Percentiles rank a stretch among this genome's conserved stretches.
Conservation (phyloP, 2,888 invertebrate species). For the Calameuta pallipes region DNA sequence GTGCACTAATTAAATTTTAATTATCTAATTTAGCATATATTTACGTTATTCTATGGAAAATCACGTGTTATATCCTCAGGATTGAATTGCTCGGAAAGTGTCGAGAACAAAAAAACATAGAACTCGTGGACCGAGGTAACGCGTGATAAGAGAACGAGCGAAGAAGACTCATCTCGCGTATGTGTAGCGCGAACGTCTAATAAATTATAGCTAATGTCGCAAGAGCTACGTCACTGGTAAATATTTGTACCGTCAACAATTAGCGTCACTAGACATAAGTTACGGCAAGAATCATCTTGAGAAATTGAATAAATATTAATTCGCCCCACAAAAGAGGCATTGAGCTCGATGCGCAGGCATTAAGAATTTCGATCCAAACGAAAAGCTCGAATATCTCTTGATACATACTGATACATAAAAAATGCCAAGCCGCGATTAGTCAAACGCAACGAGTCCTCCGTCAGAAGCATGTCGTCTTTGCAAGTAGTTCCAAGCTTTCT, state of each 20-base stretch:
- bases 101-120: too few relatives aligned
- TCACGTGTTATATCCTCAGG: too few relatives aligned
- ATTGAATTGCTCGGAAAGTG: too few relatives aligned
- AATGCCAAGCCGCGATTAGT: neutral
- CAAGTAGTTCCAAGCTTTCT: constrained; percentile 16
- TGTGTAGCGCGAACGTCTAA: neutral
- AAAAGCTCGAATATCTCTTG: neutral
- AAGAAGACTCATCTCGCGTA: neutral
- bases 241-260: neutral
- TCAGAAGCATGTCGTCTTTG: neutral
- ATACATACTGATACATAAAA: neutral
- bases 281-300: neutral
- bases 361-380: neutral
- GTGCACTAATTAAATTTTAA: too few relatives aligned
- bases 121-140: neutral
- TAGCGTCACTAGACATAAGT: neutral
- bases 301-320: neutral
- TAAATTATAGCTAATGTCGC: neutral
- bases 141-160: neutral
- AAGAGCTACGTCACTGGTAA: neutral
- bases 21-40: too few relatives aligned
- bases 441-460: neutral
- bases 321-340: neutral
- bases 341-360: neutral
- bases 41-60: too few relatives aligned